phyloP scores from a whole-genome alignment of 2,113 vertebrate genomes.

The Lutjanus erythropterus region DNA sequence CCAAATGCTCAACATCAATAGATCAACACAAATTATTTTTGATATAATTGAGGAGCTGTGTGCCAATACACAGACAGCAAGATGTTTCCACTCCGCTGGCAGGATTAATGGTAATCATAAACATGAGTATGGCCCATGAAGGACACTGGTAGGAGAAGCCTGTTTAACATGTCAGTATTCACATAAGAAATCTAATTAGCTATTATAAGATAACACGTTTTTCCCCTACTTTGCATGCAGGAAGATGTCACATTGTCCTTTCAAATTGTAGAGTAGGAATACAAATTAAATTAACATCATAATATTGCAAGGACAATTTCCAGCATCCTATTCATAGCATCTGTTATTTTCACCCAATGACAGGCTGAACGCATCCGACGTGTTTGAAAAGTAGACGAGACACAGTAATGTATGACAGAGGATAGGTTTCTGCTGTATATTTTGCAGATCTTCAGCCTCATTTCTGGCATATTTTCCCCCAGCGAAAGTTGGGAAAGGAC shows the following conservation, averaged over 20 bases:
- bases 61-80: constrained; percentile 28
- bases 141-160: constrained; percentile 71
- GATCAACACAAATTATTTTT: constrained; percentile 51
- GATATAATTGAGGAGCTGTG: constrained; percentile 38
- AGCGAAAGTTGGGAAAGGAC: constrained; percentile 42
- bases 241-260: constrained; percentile 61
- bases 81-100: constrained; percentile 58
- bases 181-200: constrained; percentile 75
- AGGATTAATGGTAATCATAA: constrained; percentile 71
- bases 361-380: constrained; percentile 32
- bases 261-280: constrained; percentile 55
- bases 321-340: constrained; percentile 51
- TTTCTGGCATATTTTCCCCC: constrained; percentile 22
- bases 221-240: constrained; percentile 65
- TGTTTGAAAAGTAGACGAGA: constrained; percentile 37
- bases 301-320: constrained; percentile 69
- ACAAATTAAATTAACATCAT: constrained; percentile 73
- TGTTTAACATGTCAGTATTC: constrained; percentile 73
- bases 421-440: not conserved
- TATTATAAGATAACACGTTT: constrained; percentile 63
- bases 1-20: constrained; percentile 28
- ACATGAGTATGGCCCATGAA: constrained; percentile 68
- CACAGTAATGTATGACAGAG: constrained; percentile 18
- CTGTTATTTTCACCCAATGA: constrained; percentile 44
- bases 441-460: constrained; percentile 45